Base-by-base conservation (phyloP, 2,113 vertebrate genomes). In the Megalops atlanticus region DNA sequence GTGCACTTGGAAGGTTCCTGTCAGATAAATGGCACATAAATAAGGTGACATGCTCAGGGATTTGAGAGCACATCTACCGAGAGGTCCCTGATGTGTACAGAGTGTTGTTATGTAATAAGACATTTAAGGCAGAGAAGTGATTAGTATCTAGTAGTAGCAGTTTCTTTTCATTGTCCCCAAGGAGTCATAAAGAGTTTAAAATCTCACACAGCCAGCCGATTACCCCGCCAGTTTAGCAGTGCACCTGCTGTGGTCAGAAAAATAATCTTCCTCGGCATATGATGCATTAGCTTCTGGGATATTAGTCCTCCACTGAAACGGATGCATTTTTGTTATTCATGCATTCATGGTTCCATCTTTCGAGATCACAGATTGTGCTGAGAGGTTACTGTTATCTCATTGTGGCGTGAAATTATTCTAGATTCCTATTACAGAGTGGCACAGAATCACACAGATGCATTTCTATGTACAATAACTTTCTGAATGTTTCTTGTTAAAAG, bases 81-180 rank as follows among this genome's bases (percentile, higher is more conserved):
- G 39, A 74, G 54, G 64, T 38, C 79, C 21, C 77, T n/a, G 71
- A 54, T 54, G 49, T 54, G 15, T 2, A 24, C 49, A 12, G 49
- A 54, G 49, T 14, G 49, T 54, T 2, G 10, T 24, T 12, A 18
- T 2, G 24, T 1, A 12, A 24, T 54, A 54, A 49, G 7, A 49
- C 15, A 54, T 24, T 54, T 24, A 49, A 14, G 49, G 49, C 49
- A 54, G 15, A 14, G 24, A 54, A 54, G 10, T 12, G n/a, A 12
- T 24, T 2, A 54, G 11, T 24, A 2, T 54, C 49, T 24, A n/a
- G n/a, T n/a, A n/a, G n/a, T n/a, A n/a, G n/a, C 31, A 52, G 72
- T 79, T 58, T 80, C 74, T 72, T 83, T 35, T 43, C 45, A 27
- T 36, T 77, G 77, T 83, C 74, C 79, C 77, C 69, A 47, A 78